These are phyloP conservation scores for Altica lythri DNA, from an alignment of 2,888 invertebrate species.

Conservation along the genomic window DNA sequence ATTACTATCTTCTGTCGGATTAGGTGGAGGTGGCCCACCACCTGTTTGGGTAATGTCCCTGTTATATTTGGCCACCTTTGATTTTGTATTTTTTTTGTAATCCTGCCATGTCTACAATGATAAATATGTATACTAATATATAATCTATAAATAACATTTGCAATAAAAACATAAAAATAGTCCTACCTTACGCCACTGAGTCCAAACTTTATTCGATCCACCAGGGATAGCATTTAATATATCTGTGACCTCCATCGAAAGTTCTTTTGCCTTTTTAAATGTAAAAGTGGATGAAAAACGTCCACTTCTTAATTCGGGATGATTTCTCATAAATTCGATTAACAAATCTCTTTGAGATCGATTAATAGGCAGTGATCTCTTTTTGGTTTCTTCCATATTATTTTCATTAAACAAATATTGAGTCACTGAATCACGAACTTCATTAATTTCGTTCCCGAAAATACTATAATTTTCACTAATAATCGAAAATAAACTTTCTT, in stretches of 20 bases:
- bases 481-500: too few relatives aligned
- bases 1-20: neutral
- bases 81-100: neutral
- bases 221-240: neutral
- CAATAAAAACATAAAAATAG: neutral
- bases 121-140: too few relatives aligned
- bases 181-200: neutral
- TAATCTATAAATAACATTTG: neutral
- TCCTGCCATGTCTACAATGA: neutral
- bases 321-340: neutral
- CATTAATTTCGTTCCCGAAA: too few relatives aligned
- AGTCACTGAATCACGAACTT: too few relatives aligned
- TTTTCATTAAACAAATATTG: too few relatives aligned
- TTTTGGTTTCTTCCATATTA: too few relatives aligned
- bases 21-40: neutral
- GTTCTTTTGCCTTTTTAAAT: slow-evolving; percentile 1
- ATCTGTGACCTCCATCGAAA: neutral
- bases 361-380: neutral
- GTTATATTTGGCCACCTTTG: neutral
- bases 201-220: neutral
- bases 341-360: neutral
- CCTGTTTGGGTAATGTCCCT: neutral
- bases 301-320: slow-evolving; percentile 1
- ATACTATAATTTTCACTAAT: too few relatives aligned
- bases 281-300: slow-evolving; percentile 1